Percentiles rank a stretch among this genome's conserved stretches.
These are phyloP conservation scores for Gnathonemus longibarbis DNA, from an alignment of 2,113 vertebrate genomes.

Conservation along the genomic window DNA sequence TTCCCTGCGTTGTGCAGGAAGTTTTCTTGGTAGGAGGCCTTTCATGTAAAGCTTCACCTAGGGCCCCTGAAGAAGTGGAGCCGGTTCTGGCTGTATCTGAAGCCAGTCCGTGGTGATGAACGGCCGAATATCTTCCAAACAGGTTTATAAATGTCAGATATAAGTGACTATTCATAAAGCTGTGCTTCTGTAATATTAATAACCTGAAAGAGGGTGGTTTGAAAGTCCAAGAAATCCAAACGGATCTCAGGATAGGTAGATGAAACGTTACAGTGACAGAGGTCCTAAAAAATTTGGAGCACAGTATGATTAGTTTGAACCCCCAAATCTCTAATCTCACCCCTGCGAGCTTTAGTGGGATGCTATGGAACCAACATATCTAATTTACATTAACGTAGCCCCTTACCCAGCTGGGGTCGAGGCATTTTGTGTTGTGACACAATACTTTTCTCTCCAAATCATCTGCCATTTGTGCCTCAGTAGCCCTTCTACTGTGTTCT, in stretches of 20 bases:
- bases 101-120: not conserved
- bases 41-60: not conserved
- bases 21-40: not conserved
- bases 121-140: not conserved
- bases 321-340: no score
- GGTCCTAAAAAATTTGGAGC: no score
- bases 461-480: no score
- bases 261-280: not conserved
- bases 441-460: no score
- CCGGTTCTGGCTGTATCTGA: not conserved
- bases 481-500: not conserved
- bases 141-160: not conserved
- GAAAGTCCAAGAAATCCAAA: not conserved
- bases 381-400: not conserved
- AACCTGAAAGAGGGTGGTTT: not conserved
- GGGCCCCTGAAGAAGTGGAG: not conserved
- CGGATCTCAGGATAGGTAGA: not conserved
- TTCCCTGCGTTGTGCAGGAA: not conserved
- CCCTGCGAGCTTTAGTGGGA: not conserved
- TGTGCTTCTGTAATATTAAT: not conserved
- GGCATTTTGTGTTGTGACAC: no score
- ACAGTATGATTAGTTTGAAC: no score
- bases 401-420: no score
- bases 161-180: not conserved
- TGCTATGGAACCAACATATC: not conserved